Base-by-base conservation (phyloP, 2,797 vertebrate species). In the Enteromius afrohamiltoni region DNA sequence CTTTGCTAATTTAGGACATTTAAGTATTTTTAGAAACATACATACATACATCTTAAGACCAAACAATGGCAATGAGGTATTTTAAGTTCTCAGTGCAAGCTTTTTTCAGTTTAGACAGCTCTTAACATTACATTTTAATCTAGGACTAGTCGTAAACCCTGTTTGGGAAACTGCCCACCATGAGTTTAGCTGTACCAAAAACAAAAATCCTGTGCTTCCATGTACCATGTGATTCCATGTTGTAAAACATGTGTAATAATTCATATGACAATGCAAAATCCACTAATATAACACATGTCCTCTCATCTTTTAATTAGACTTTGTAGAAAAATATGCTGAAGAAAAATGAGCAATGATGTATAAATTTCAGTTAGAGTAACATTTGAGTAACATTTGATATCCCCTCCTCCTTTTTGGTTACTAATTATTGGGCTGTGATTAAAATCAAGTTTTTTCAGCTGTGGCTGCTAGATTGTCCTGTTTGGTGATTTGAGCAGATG, bases 371-470 rank as follows among this genome's bases (percentile, higher is more conserved):
- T 17, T 31, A 64, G 7, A 64, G 37, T 37, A 37, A 37, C 88
- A 78, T 90, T 90, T 91, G 86, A 86, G 91, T 88, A 89, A 68
- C 23, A 89, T 90, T 90, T 87, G 83, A 88, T 88, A 93, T 90
- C 90, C 93, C 86, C 90, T 92, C 91, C 87, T 86, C 85, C 91
- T 92, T 88, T 64, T 86, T 78, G 37, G 10, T 89, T 86, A 89
- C 92, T 91, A 93, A 93, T 93, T 93, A 91, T 93, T 86, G 70
- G 81, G 92, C 93, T 94, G 93, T 92, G 94, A 94, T 94, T 93
- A 93, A 94, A 94, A 92, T 94, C 90, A 91, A 94, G 92, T 92
- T 91, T 64, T 91, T 90, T 88, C 83, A 89, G 90, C 86, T 89
- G 89, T 91, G 89, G 91, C 89, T 92, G 92, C 89, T 93, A 89